Evolutionary conservation across 2,113 vertebrate genomes (phyloP), one percentile per base, ranked within the genome.

Genomic region (Odontophorus gujanensis): DNA sequence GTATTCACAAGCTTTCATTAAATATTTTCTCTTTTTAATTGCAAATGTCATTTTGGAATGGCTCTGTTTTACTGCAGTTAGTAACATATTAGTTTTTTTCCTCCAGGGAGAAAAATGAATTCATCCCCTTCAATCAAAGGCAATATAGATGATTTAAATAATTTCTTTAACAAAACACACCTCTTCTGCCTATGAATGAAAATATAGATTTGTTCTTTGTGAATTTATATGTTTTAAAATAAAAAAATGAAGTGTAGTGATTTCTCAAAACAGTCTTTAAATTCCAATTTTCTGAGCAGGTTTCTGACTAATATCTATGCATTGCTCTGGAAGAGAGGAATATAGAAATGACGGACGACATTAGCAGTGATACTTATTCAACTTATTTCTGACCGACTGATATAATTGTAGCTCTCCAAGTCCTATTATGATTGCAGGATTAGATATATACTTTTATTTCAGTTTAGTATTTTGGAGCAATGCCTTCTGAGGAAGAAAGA

Each of bases 381-480:
- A 12, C 71, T 67, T 22, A 26, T 89, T 97, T 88, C 61, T 85
- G 85, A 82, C 67, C 95, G 85, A 92, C 6, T 77, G 50, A 45
- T 73, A 45, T 81, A 94, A 94, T 81, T 94, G 78, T 82, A 95
- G 80, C 32, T 94, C 48, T 78, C 74, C 80, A 42, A 91, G 69
- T 81, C 71, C 78, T 63, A 28, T 91, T 95, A 96, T 87, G 91
- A 90, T 94, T 86, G 59, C 69, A 73, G 95, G 91, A 81, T 79
- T 90, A 92, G 89, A 90, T 65, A 96, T 90, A 89, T 83, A 69
- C 85, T 96, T 97, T 94, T 90, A 96, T 96, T 97, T 95, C 66
- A 87, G 67, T 93, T 94, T 85, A 58, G 62, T 91, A 91, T 95
- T 97, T 97, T 95, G 89, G 78, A 95, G 34, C 38, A 48, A 82